phyloP scores from a whole-genome alignment of 2,888 invertebrate species.

The Noctua fimbriata region DNA sequence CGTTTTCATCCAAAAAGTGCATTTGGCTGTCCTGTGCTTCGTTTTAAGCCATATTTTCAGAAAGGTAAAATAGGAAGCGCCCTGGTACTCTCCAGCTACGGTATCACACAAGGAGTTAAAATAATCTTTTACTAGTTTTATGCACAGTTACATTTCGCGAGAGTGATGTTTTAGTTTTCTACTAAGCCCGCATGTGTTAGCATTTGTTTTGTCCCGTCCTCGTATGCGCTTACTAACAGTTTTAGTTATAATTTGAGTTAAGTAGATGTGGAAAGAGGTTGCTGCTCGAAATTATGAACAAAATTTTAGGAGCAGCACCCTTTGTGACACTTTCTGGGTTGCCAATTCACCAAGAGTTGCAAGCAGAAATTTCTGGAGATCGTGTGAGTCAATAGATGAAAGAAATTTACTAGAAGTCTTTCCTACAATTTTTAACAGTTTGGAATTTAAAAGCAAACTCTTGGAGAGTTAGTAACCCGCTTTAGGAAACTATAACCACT shows the following conservation, averaged over 20 bases:
- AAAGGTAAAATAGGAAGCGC: neutral
- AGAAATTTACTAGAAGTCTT: neutral
- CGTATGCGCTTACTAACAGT: slow-evolving; percentile 68
- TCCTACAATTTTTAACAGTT: neutral
- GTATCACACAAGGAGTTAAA: slow-evolving; percentile 21
- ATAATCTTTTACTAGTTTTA: slow-evolving; percentile 26
- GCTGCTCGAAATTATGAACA: slow-evolving; percentile 27
- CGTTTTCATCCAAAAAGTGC: neutral
- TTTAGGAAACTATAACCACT: slow-evolving; percentile 25
- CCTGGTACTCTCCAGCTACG: slow-evolving; percentile 45
- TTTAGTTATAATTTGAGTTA: slow-evolving; percentile 54
- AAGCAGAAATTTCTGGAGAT: neutral
- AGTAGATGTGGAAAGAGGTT: slow-evolving; percentile 39
- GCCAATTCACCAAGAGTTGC: slow-evolving; percentile 22
- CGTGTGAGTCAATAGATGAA: neutral
- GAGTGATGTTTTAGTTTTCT: slow-evolving; percentile 50
- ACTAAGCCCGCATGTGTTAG: slow-evolving; percentile 68
- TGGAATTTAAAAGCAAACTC: slow-evolving; percentile 5
- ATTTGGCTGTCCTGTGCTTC: neutral
- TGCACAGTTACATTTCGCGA: slow-evolving; percentile 55
- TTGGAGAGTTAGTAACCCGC: slow-evolving; percentile 18
- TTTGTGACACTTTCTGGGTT: slow-evolving; percentile 45
- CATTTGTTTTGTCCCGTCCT: slow-evolving; percentile 74
- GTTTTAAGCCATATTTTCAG: neutral
- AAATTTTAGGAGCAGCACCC: slow-evolving; percentile 26